Percentiles rank a stretch among this genome's conserved stretches.
These are phyloP conservation scores for Indicator maculatus DNA, from an alignment of 2,113 vertebrate species.

Conservation along the genomic window DNA sequence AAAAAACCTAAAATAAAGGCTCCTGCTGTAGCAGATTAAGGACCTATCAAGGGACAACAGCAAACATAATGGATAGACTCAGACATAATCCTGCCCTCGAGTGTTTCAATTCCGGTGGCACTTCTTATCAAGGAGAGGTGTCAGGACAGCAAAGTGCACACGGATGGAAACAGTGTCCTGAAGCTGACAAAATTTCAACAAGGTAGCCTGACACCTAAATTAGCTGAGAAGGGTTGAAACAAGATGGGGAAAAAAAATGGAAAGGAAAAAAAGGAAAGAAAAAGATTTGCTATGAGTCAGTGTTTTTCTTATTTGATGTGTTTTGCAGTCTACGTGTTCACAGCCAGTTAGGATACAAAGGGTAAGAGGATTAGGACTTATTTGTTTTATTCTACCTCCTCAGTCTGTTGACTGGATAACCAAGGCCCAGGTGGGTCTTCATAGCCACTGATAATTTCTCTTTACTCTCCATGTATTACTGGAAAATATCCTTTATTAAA, in stretches of 20 bases:
- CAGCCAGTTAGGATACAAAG: background rate
- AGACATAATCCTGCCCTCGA: slow-evolving; percentile 63
- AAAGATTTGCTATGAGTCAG: background rate
- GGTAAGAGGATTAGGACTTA: background rate
- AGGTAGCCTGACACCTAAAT: slow-evolving; percentile 8
- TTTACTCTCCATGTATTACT: background rate
- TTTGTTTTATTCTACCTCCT: background rate
- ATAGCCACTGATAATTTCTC: background rate
- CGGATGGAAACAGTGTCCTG: slow-evolving; percentile 44
- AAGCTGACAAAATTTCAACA: slow-evolving; percentile 32
- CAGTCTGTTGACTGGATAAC: background rate
- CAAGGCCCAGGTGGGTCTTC: background rate
- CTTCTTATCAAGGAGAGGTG: slow-evolving; percentile 51
- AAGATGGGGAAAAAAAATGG: background rate
- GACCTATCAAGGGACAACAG: slow-evolving; percentile 55
- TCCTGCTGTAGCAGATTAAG: slow-evolving; percentile 45
- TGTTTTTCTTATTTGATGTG: background rate
- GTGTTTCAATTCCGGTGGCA: slow-evolving; percentile 50
- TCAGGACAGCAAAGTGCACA: slow-evolving; percentile 38
- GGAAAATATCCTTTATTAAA: background rate
- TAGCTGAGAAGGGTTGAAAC: background rate
- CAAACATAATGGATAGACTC: slow-evolving; percentile 60
- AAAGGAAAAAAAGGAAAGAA: background rate
- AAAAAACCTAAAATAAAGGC: background rate
- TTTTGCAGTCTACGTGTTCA: background rate